These are phyloP conservation scores for Crotalus tigris DNA, from an alignment of 2,113 vertebrate genomes.

Conservation along the genomic window DNA sequence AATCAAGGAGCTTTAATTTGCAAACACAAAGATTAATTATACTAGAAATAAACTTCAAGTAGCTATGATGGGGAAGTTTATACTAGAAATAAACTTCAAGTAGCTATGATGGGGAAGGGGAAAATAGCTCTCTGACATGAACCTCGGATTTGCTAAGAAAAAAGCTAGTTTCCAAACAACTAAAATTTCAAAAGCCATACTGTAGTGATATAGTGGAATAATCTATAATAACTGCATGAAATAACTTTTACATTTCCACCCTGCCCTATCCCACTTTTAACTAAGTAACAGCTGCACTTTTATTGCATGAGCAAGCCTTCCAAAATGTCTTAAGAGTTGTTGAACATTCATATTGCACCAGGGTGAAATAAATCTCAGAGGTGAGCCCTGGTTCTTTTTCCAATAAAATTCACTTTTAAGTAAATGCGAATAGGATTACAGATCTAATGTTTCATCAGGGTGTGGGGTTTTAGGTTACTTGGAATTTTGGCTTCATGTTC, in stretches of 20 bases:
- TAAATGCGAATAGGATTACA: not conserved
- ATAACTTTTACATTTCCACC: not conserved
- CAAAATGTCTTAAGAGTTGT: not conserved
- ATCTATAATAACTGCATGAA: not conserved
- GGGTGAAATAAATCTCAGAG: not conserved
- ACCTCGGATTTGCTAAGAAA: not conserved
- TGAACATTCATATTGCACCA: not conserved
- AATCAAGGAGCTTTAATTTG: fast-evolving
- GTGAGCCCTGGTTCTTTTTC: not conserved
- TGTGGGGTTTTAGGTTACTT: not conserved
- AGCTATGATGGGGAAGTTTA: fast-evolving
- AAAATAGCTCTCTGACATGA: not conserved
- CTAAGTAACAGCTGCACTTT: not conserved
- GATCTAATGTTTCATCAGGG: not conserved
- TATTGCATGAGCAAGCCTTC: not conserved
- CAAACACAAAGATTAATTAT: fast-evolving
- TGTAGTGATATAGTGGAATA: not conserved
- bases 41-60: not conserved
- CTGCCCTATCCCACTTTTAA: not conserved
- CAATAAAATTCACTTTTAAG: not conserved
- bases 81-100: not conserved
- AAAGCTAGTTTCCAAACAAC: not conserved
- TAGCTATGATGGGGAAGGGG: not conserved
- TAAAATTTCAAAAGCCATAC: not conserved
- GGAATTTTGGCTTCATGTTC: not conserved